Evolutionary conservation across 1,140 invertebrate genomes (phyloP).

Genomic region (Metaphire vulgaris): DNA sequence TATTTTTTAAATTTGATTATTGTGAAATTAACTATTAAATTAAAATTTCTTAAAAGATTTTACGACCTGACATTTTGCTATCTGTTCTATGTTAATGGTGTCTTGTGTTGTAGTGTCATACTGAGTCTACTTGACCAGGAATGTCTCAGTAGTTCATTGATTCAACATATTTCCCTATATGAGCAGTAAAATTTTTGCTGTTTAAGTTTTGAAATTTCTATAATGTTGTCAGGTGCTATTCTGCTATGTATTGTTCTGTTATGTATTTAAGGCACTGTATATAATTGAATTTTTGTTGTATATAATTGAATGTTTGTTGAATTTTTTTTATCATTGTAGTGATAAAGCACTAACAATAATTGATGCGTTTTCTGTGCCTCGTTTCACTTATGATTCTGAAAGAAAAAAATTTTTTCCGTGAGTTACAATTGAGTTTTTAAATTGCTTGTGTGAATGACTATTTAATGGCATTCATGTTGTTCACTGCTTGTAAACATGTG

Average conservation of each 20-base stretch:
- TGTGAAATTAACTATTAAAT: too few species aligned
- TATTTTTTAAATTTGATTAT: too few species aligned
- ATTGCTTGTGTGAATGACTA: neutral
- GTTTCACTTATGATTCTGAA: slow-evolving; percentile 66
- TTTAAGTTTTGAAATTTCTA: neutral
- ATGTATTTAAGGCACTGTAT: neutral
- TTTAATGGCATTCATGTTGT: neutral
- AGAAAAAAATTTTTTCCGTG: slow-evolving; percentile 69
- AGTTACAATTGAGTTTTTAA: slow-evolving; percentile 29
- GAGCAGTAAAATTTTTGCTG: slow-evolving; percentile 12
- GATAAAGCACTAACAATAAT: slow-evolving; percentile 68
- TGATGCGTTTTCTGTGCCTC: slow-evolving; percentile 71
- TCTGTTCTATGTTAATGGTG: too few species aligned
- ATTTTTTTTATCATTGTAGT: slow-evolving; percentile 35
- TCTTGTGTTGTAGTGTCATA: too few species aligned
- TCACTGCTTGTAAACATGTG: neutral
- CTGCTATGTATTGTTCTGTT: slow-evolving; percentile 6
- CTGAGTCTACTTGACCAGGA: too few species aligned
- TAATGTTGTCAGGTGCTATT: slow-evolving; percentile 5
- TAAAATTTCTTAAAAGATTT: too few species aligned
- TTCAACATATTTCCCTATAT: neutral
- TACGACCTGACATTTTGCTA: too few species aligned
- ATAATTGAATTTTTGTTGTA: neutral
- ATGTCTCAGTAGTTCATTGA: too few species aligned
- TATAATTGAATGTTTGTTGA: slow-evolving; percentile 8